phyloP scores from a whole-genome alignment of 2,888 invertebrate genomes.

The Allygus modestus region DNA sequence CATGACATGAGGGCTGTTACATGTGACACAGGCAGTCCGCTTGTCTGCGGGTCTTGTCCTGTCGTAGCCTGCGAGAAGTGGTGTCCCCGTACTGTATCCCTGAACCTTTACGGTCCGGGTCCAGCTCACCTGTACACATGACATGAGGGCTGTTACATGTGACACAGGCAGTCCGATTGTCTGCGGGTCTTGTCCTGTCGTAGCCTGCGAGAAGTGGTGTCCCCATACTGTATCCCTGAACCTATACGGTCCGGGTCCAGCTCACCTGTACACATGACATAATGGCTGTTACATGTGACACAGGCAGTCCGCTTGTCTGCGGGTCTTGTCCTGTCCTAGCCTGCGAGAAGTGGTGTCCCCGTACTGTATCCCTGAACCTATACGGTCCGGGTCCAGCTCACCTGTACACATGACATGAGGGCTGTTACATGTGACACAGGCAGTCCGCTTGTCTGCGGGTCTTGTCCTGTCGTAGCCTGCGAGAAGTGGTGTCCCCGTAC shows the following conservation, averaged over 20 bases:
- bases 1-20: slow-evolving; percentile 71
- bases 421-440: slow-evolving; percentile 76
- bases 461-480: slow-evolving; percentile 76
- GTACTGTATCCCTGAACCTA: slow-evolving; percentile 84
- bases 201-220: slow-evolving; percentile 79
- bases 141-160: slow-evolving; percentile 74
- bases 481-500: slow-evolving; percentile 81
- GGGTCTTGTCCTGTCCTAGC: slow-evolving; percentile 75
- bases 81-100: slow-evolving; percentile 84
- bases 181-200: slow-evolving; percentile 75
- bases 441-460: slow-evolving; percentile 76
- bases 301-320: slow-evolving; percentile 77
- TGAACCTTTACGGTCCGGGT: slow-evolving; percentile 88
- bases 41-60: slow-evolving; percentile 75
- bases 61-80: slow-evolving; percentile 77
- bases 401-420: slow-evolving; percentile 75
- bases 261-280: slow-evolving; percentile 79
- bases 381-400: slow-evolving; percentile 89
- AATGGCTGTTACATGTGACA: slow-evolving; percentile 75
- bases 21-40: slow-evolving; percentile 78
- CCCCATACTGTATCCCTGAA: slow-evolving; percentile 82
- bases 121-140: slow-evolving; percentile 81
- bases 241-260: slow-evolving; percentile 90
- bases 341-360: slow-evolving; percentile 80
- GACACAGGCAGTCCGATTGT: slow-evolving; percentile 78